Base-by-base conservation (phyloP, 2,888 invertebrate species). In the Antheraea assamensis region DNA sequence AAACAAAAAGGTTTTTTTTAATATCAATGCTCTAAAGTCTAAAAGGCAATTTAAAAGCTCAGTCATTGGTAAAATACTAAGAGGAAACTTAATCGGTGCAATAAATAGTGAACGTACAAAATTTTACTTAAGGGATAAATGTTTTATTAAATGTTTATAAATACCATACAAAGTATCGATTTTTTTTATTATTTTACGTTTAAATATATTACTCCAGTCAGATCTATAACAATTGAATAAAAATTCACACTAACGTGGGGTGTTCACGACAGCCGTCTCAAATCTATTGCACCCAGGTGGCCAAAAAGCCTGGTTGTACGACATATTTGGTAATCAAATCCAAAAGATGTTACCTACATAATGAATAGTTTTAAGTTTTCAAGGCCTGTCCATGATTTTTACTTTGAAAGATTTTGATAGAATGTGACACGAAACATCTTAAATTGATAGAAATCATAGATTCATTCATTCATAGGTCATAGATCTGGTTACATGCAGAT, bases 261-360 rank as follows among this genome's bases (percentile, higher is more conserved):
- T 68, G 19, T 68, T 68, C 10, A 35, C n/a, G 35, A 35, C 10
- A 21, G 21, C 13, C n/a, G 68, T 31, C n/a, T 68, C 68, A 68
- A 68, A 68, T 68, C 35, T 68, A 68, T 68, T 68, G 35, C 10
- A 77, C 75, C 74, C 72, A 71, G 75, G 77, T 61, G 74, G 75
- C 71, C 55, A 78, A 71, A 75, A 79, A 52, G 75, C 42, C 71
- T 78, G 78, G 76, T 82, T 82, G 73, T 72, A 88, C 84, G 92
- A 90, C 92, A 92, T 92, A 79, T 75, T 79, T 81, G 35, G 10
- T 68, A 35, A n/a, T 68, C n/a, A 35, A 35, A 1, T 68, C n/a
- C 35, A 68, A 3, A n/a, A 7, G 68, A 35, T 68, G 35, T 68
- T 68, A n/a, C n/a, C n/a, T n/a, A 68, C 68, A 68, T 35, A n/a